These are phyloP conservation scores for Atlantisia rogersi DNA, from an alignment of 2,113 vertebrate species.

Conservation along the genomic window DNA sequence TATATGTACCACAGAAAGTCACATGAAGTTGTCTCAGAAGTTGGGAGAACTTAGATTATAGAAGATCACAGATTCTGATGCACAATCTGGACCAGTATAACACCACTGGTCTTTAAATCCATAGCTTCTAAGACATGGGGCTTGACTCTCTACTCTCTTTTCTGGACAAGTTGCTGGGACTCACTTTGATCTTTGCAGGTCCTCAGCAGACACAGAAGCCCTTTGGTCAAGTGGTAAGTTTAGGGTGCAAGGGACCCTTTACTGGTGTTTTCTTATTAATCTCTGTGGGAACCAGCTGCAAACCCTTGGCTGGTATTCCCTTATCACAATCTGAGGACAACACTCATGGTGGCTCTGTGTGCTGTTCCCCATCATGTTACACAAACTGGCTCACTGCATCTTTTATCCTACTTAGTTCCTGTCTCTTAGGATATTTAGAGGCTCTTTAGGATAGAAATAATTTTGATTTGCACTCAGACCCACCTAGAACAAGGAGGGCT, in stretches of 20 bases:
- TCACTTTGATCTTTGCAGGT: background rate
- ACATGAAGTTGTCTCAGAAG: background rate
- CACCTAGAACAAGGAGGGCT: background rate
- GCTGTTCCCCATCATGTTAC: background rate
- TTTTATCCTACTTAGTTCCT: background rate
- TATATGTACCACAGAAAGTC: background rate
- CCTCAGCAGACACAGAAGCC: background rate
- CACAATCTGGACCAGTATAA: background rate
- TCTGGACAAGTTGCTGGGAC: background rate
- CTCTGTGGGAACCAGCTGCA: background rate
- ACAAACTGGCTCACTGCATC: background rate
- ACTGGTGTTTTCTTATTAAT: background rate
- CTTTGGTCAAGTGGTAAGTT: background rate
- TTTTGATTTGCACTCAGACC: background rate
- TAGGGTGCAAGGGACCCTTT: background rate
- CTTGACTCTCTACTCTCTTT: background rate
- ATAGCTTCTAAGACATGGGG: rapidly evolving
- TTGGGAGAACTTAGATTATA: background rate
- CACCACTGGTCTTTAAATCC: background rate
- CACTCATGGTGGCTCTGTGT: rapidly evolving
- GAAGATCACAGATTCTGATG: background rate
- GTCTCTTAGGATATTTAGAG: background rate
- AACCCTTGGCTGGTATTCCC: background rate
- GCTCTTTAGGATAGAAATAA: background rate
- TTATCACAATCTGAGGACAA: background rate